phyloP scores from a whole-genome alignment of 2,113 vertebrate genomes.

The Archocentrus centrarchus region DNA sequence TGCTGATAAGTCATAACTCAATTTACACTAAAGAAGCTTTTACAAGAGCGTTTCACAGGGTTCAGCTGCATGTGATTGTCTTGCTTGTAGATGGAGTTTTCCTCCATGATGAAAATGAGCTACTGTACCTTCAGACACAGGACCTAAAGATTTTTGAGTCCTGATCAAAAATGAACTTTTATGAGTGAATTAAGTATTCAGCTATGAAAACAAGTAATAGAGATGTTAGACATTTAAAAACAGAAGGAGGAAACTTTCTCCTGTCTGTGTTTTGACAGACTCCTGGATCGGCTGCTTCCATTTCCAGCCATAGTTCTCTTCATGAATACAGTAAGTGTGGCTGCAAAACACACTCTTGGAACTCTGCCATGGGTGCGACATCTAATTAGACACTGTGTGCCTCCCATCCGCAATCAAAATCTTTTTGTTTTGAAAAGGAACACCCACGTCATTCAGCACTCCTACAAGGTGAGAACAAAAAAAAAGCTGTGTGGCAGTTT shows the following conservation, averaged over 20 bases:
- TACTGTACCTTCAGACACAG: neutral
- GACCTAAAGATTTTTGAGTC: neutral
- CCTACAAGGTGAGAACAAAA: constrained; percentile 68
- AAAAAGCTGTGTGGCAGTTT: neutral
- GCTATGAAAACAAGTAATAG: neutral
- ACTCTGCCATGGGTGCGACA: neutral
- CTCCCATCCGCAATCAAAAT: neutral
- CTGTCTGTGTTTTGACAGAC: constrained; percentile 62
- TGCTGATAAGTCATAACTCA: neutral
- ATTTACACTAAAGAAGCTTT: no score
- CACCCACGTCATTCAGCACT: constrained; percentile 63
- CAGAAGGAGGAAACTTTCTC: fast-evolving
- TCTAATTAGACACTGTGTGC: neutral
- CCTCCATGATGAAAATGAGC: neutral
- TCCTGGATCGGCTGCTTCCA: constrained; percentile 71
- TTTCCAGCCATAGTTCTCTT: constrained; percentile 70
- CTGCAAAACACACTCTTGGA: neutral
- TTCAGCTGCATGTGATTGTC: no score
- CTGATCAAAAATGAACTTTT: neutral
- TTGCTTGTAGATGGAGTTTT: no score
- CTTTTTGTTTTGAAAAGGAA: constrained; percentile 69
- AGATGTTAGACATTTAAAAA: neutral
- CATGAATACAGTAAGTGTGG: constrained; percentile 74
- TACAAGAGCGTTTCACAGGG: no score
- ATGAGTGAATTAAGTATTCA: neutral